Percentiles rank a stretch among this genome's conserved stretches.
phyloP scores from a whole-genome alignment of 2,888 invertebrate genomes.

The Xylocampa areola region DNA sequence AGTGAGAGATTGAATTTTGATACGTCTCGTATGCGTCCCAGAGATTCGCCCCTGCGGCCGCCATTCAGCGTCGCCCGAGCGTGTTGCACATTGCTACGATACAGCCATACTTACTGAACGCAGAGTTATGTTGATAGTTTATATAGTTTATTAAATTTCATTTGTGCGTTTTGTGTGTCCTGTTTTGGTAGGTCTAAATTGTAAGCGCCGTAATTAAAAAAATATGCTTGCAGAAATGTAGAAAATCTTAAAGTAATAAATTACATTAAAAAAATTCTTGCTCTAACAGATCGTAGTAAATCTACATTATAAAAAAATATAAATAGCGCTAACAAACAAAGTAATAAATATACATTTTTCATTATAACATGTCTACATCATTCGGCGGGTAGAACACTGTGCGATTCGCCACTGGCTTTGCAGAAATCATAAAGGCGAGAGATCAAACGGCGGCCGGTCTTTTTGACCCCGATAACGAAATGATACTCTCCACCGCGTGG shows the following conservation, averaged over 20 bases:
- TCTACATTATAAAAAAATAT: too few species aligned
- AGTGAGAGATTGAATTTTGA: conserved; percentile 84
- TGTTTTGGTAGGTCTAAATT: too few species aligned
- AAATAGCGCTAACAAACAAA: too few species aligned
- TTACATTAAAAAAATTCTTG: too few species aligned
- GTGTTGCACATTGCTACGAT: conserved; percentile 59
- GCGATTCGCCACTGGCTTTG: conserved; percentile 58
- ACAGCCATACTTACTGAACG: conserved; percentile 17
- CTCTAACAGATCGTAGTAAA: too few species aligned
- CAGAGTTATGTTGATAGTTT: conserved; percentile 25
- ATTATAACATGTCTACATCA: conserved; percentile 44
- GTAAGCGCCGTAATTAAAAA: too few species aligned
- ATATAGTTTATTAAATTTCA: not conserved
- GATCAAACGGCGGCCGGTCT: conserved; percentile 75
- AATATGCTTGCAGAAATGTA: too few species aligned
- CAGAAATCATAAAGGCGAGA: conserved; percentile 75
- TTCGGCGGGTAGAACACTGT: conserved; percentile 31
- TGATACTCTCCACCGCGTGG: conserved; percentile 68
- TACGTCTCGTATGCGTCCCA: conserved; percentile 68
- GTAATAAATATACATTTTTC: too few species aligned
- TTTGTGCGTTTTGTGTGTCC: not conserved
- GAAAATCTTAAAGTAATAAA: too few species aligned
- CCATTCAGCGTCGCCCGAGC: conserved; percentile 77
- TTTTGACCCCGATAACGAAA: conserved; percentile 75
- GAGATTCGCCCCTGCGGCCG: conserved; percentile 63